Evolutionary conservation across 2,113 vertebrate genomes (phyloP), one percentile per base, ranked within the genome.

Genomic region (Heliornis fulica): DNA sequence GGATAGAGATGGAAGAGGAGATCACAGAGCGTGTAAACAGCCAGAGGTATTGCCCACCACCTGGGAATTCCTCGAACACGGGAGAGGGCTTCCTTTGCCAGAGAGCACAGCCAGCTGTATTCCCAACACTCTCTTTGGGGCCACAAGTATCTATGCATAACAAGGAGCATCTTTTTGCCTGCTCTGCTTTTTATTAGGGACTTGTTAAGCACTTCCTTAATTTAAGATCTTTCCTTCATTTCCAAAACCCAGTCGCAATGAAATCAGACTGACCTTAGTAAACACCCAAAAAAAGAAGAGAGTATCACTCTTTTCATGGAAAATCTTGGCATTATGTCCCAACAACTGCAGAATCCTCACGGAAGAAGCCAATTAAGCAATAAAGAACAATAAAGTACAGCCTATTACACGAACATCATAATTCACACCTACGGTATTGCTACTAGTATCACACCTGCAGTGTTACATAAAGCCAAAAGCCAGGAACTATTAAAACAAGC

Each of bases 371-470:
- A 93, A 72, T 89, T 93, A 82, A 89, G 76, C 60, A 93, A 82
- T 97, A 93, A 90, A 96, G 90, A 53, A 46, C 68, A 94, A 51
- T 83, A 82, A 91, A 80, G 45, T 80, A 66, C 54, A 77, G 78
- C 89, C 40, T 86, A 51, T 96, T 97, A 89, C 56, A 9, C 84
- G 89, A 94, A 89, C 82, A 82, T 88, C 61, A 80, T 87, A 87
- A 96, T 92, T 96, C 79, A 96, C 93, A 96, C 31, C 51, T 85
- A 57, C 17, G n/a, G 78, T 85, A 66, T 77, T 93, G 93, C 94
- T 95, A 89, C 93, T 89, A 88, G 87, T 93, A 78, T 91, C 94
- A 84, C 91, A 91, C 91, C 94, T 94, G 94, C 82, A 77, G 46
- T 87, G 83, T 90, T 97, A 72, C 84, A 87, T 70, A 76, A 90